Percentiles rank a stretch among this genome's conserved stretches.
These are phyloP conservation scores for Platorchestia sp. DNA, from an alignment of 1,140 invertebrate genomes.

Conservation along the genomic window DNA sequence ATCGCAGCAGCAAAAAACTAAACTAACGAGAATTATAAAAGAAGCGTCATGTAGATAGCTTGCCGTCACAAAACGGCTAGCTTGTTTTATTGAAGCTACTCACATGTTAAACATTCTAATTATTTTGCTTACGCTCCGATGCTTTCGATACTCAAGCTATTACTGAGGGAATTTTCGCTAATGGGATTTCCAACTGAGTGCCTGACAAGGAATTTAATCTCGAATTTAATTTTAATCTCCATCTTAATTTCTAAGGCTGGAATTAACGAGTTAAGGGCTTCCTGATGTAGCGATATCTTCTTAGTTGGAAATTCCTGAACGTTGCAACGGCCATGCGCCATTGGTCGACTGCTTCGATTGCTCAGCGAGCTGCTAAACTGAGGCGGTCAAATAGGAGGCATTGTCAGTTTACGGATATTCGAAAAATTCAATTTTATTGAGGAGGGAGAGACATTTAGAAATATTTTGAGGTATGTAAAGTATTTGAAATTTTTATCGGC, in stretches of 20 bases:
- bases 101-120: neutral
- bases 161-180: neutral
- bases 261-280: neutral
- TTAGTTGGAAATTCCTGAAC: neutral
- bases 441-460: too few relatives aligned
- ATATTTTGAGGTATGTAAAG: too few relatives aligned
- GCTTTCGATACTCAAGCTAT: neutral
- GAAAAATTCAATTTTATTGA: neutral
- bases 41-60: neutral
- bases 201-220: neutral
- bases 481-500: too few relatives aligned
- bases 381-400: neutral
- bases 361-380: neutral
- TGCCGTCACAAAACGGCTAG: neutral
- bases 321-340: neutral
- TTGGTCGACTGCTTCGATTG: neutral
- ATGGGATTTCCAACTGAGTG: neutral
- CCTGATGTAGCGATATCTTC: neutral
- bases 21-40: neutral
- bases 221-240: neutral
- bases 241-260: neutral
- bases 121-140: neutral
- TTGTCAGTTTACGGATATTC: neutral
- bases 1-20: too few relatives aligned
- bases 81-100: neutral